Percentiles rank a stretch among this genome's conserved stretches.
phyloP scores from a whole-genome alignment of 2,888 invertebrate genomes.

The Minunthozetes semirufus region DNA sequence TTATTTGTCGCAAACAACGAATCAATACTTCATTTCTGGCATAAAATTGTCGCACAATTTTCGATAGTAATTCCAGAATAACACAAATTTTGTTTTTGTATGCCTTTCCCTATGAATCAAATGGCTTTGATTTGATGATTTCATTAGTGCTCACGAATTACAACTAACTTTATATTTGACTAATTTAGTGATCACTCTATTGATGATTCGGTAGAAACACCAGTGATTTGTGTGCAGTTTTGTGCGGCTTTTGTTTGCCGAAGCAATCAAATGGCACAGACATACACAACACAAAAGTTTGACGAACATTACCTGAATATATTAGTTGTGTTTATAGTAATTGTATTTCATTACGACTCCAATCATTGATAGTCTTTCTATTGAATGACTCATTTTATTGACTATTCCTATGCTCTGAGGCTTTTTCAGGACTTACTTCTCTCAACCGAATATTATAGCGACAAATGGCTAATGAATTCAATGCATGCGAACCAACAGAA shows the following conservation, averaged over 20 bases:
- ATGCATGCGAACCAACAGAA: background rate
- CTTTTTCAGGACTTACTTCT: too few species aligned
- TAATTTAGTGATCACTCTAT: background rate
- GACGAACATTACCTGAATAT: slow-evolving; percentile 19
- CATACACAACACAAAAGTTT: background rate
- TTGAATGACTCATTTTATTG: slow-evolving; percentile 3
- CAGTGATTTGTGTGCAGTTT: background rate
- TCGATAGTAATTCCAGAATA: too few species aligned
- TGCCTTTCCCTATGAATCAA: background rate
- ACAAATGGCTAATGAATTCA: background rate
- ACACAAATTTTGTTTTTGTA: too few species aligned
- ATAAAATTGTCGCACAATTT: too few species aligned
- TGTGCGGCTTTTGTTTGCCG: background rate
- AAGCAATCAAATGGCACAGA: background rate
- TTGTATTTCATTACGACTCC: background rate
- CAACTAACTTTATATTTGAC: background rate
- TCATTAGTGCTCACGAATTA: background rate
- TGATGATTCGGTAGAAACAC: background rate
- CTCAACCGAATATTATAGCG: too few species aligned
- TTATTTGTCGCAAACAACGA: background rate
- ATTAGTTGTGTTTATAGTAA: background rate
- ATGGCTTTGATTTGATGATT: background rate
- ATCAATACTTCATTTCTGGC: background rate
- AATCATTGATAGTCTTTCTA: background rate
- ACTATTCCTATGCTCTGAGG: background rate